These are phyloP conservation scores for Rhea americana DNA, from an alignment of 2,113 vertebrate species.

Conservation along the genomic window DNA sequence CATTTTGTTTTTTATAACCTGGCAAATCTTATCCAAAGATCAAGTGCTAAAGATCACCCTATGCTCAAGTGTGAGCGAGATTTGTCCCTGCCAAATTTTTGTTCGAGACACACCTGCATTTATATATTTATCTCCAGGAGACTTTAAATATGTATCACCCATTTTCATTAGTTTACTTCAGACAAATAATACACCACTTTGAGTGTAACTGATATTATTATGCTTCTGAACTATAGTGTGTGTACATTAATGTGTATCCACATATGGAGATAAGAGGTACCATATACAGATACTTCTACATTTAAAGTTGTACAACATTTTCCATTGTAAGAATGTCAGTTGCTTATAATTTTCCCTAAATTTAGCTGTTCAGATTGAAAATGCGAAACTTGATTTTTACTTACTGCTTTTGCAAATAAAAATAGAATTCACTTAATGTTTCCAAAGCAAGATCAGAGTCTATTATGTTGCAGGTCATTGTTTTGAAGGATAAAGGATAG, in stretches of 20 bases:
- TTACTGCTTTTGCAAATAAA: not conserved
- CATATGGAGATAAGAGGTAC: not conserved
- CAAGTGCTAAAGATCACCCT: not conserved
- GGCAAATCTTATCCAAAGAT: constrained; percentile 21
- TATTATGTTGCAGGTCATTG: not conserved
- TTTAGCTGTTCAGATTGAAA: not conserved
- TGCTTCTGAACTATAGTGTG: not conserved
- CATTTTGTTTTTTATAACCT: not conserved
- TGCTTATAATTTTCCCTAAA: not conserved
- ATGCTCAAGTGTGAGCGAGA: not conserved
- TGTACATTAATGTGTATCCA: not conserved
- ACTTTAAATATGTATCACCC: not conserved
- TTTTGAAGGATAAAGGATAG: not conserved
- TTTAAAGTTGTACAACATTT: not conserved
- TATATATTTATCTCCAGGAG: constrained; percentile 1
- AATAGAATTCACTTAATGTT: not conserved
- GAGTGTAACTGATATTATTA: not conserved
- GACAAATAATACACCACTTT: constrained; percentile 9
- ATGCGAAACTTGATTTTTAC: not conserved
- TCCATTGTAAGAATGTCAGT: not conserved
- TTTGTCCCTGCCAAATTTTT: not conserved
- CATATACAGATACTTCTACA: not conserved
- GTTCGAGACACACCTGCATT: constrained; percentile 43
- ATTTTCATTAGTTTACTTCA: constrained; percentile 41
- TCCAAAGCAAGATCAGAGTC: not conserved